A percentile compares a stretch with the other conserved stretches of the same genome.
phyloP scores from a whole-genome alignment of 2,888 invertebrate genomes.

The Smittia sp. region DNA sequence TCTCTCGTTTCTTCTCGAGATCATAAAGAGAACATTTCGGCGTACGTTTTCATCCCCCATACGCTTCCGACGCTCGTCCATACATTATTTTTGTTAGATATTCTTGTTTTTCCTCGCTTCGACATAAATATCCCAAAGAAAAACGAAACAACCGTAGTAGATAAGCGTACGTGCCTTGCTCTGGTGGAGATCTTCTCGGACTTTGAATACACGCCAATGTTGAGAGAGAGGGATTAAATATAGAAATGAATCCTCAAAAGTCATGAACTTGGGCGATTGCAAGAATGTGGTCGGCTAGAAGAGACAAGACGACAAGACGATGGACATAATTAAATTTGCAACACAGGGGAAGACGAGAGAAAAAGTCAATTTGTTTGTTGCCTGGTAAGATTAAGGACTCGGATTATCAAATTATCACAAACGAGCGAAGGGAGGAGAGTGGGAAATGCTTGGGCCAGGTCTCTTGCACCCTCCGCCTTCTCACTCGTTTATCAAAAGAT shows the following conservation, averaged over 20 bases:
- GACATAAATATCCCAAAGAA: slow-evolving; percentile 35
- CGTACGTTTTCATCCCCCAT: slow-evolving; percentile 1
- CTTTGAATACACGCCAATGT: background rate
- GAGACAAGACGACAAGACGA: background rate
- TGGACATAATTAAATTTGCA: slow-evolving; percentile 29
- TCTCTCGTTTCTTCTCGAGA: background rate
- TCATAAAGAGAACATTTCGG: slow-evolving; percentile 15
- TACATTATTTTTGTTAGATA: background rate
- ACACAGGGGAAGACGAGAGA: background rate
- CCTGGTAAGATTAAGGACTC: background rate
- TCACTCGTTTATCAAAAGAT: slow-evolving; percentile 5
- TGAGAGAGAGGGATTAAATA: slow-evolving; percentile 5
- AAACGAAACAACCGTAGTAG: slow-evolving; percentile 24
- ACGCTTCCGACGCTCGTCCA: background rate
- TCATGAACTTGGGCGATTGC: slow-evolving; percentile 23
- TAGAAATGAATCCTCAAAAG: slow-evolving; percentile 26
- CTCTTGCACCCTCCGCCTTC: background rate
- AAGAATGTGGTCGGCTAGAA: background rate
- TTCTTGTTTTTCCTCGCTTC: background rate
- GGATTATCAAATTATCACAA: slow-evolving; percentile 6
- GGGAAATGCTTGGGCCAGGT: too few species aligned
- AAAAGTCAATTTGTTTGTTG: slow-evolving; percentile 9
- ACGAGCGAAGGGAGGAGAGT: background rate
- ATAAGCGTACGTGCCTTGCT: slow-evolving; percentile 23
- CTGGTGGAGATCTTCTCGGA: background rate